Evolutionary conservation across 37 sponge, comb jelly and placozoan species (phyloP), one percentile per base, ranked within the genome.

Genomic region (Halisarca cf. caerulea): DNA sequence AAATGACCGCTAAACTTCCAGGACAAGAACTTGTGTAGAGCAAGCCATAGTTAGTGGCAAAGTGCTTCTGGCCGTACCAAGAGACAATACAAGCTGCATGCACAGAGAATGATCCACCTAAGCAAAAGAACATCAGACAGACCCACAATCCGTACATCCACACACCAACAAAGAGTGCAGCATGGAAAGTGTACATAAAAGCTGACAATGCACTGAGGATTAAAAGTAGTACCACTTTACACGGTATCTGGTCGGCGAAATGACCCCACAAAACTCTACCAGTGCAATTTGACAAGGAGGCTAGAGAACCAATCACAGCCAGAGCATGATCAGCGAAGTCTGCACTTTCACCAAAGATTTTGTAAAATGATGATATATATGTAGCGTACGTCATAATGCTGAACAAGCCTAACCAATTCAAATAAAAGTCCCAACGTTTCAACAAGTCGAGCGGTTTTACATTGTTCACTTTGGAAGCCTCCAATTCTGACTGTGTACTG

Each of bases 221-320:
- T 23, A 88, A 8, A 18, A 88, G 88, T 25, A 89, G 64, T 11
- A 83, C 75, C 0, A 87, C 43, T 47, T 87, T 91, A 80, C 74
- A 95, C 2, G 93, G 80, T 7, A 87, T 27, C 45, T 36, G 44
- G 64, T 95, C 96, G 23, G 96, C 90, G 0, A 92, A 2, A 3
- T 88, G n/a, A 34, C 96, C 96, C 96, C 96, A 95, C 9, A 90
- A 38, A 30, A 95, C 82, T n/a, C 96, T 81, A 39, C 90, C 92
- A 36, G 41, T 30, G 41, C 75, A 87, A 77, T 95, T 92, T 62
- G 89, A 92, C 59, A 87, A 34, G 3, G 92, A 55, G 17, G 88
- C 80, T 32, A 87, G 81, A 20, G 92, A 78, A 3, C 90, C 92
- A 64, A 90, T 88, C 35, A 75, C 41, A 1, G 96, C 87, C 20